Evolutionary conservation across 2,113 vertebrate genomes (phyloP), one percentile per base, ranked within the genome.

Genomic region (Nothocercus nigrocapillus): DNA sequence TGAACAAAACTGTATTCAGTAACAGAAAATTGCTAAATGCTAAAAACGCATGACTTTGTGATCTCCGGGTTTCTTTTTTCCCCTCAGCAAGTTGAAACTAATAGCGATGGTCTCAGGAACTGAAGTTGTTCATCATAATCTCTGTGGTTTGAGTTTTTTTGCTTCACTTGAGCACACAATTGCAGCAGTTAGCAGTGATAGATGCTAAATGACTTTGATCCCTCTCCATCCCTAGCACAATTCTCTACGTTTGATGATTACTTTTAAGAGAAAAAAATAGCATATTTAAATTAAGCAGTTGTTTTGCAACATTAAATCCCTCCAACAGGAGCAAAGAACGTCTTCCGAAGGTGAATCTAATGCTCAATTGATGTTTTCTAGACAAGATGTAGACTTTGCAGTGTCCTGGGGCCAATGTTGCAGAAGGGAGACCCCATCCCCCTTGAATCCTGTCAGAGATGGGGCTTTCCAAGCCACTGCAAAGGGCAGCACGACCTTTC

Each of bases 11-110:
- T 84, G 38, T 67, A 28, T 66, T 49, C 85, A 95, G 90, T 94
- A 85, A 88, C 51, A 90, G 69, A 86, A 90, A 84, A 86, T 94
- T 93, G 92, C 64, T 89, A 80, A 92, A 87, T 49, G 49, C 49
- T 49, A 22, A 49, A 49, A 49, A 49, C 49, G 56, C 47, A 42
- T 85, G 58, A 42, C 73, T 94, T 84, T 68, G 40, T 75, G n/a
- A 28, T 73, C 40, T 74, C 68, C 53, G 25, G 73, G 20, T 70
- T 82, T 74, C 85, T 85, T 45, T 28, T 14, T 82, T 75, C 61
- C 32, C 44, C 32, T 18, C 18, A 53, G 19, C 72, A 85, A 94
- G 83, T 66, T 79, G 70, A 84, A 93, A 76, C 44, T 82, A 82
- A 66, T 49, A 86, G 54, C 16, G 44, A 62, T 68, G 67, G 64